phyloP scores from a whole-genome alignment of 2,797 vertebrate species.

The Iguana delicatissima region DNA sequence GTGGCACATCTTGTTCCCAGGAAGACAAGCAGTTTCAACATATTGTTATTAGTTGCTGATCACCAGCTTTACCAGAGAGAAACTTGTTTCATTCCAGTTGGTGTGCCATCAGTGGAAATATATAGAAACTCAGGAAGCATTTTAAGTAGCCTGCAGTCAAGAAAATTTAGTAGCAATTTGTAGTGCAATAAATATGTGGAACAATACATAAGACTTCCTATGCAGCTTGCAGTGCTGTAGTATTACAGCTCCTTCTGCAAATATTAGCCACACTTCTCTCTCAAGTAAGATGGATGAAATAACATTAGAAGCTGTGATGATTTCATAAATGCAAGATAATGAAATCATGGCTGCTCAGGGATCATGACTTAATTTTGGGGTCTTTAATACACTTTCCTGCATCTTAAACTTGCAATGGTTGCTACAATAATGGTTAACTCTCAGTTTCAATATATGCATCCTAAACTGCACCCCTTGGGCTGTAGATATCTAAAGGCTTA shows the following conservation, averaged over 20 bases:
- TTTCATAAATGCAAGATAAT: background rate
- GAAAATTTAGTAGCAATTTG: background rate
- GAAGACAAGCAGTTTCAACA: background rate
- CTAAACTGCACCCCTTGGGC: background rate
- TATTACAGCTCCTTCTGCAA: background rate
- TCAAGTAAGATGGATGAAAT: background rate
- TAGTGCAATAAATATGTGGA: background rate
- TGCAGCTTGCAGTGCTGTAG: background rate
- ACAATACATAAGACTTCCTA: background rate
- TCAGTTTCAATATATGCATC: background rate
- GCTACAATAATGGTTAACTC: background rate
- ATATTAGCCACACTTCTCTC: background rate
- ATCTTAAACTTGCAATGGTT: background rate
- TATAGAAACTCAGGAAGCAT: background rate
- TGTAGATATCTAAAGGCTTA: background rate
- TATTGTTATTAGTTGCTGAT: background rate
- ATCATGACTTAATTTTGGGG: background rate
- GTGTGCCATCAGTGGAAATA: background rate
- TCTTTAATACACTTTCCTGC: background rate
- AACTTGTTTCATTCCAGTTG: background rate
- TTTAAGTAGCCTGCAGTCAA: slow-evolving; percentile 2
- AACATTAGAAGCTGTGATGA: background rate
- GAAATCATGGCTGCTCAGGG: background rate
- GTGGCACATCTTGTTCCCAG: background rate
- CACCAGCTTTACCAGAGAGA: background rate